Evolutionary conservation across 2,797 vertebrate species (phyloP).

Genomic region (Hapalemur alaotrensis): DNA sequence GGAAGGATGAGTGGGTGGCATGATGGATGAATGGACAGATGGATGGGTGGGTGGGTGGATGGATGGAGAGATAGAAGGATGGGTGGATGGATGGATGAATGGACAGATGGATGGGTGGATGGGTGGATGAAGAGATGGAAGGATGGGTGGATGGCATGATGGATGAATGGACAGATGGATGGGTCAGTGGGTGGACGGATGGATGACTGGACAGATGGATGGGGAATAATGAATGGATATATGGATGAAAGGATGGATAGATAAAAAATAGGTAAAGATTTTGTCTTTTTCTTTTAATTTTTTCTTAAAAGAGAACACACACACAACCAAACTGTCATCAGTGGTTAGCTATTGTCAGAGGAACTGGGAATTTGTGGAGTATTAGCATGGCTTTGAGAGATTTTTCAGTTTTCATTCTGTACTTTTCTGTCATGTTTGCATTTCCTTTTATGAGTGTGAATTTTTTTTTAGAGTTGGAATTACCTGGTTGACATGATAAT

Average conservation of each 20-base stretch:
- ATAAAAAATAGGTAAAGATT: neutral
- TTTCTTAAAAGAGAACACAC: neutral
- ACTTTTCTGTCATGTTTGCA: neutral
- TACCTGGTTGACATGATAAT: neutral
- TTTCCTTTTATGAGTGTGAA: neutral
- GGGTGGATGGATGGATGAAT: too few species aligned
- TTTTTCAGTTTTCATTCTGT: neutral
- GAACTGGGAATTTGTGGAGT: neutral
- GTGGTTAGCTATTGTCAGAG: neutral
- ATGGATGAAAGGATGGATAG: too few species aligned
- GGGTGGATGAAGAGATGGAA: too few species aligned
- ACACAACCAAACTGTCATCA: neutral
- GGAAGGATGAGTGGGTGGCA: too few species aligned
- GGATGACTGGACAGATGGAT: too few species aligned
- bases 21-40: neutral
- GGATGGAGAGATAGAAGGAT: too few species aligned
- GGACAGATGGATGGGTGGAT: too few species aligned
- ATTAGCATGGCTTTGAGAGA: neutral
- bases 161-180: too few species aligned
- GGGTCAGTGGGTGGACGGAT: too few species aligned
- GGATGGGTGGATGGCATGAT: too few species aligned
- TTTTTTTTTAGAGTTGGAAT: neutral
- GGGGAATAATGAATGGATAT: rapidly evolving
- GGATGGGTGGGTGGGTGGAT: too few species aligned
- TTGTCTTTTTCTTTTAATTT: neutral